A percentile compares a stretch with the other conserved stretches of the same genome.
Conservation (phyloP, 2,797 vertebrate genomes). For the Setipinna tenuifilis region DNA sequence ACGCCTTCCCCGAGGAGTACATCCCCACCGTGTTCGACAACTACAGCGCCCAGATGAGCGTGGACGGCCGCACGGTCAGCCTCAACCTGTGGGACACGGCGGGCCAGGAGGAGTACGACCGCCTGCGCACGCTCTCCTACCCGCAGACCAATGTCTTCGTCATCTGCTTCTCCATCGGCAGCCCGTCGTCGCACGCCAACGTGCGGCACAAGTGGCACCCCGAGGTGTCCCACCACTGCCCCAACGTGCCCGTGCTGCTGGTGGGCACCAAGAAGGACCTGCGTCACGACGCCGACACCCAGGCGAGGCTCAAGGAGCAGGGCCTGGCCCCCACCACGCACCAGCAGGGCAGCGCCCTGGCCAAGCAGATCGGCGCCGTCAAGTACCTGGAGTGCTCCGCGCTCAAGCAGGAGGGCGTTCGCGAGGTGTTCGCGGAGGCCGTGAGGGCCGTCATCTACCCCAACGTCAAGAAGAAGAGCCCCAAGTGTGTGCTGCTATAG, state of each 20-base stretch:
- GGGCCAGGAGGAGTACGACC: conserved; percentile 93
- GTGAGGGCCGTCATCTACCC: conserved; percentile 90
- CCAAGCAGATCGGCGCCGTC: conserved; percentile 91
- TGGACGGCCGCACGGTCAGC: conserved; percentile 90
- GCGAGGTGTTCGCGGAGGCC: conserved; percentile 90
- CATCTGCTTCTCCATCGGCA: conserved; percentile 93
- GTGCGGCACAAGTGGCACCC: conserved; percentile 95
- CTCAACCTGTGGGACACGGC: conserved; percentile 95
- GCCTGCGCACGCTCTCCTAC: conserved; percentile 89
- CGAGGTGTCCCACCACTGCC: conserved; percentile 92
- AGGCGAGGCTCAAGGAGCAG: conserved; percentile 95
- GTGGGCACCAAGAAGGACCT: conserved; percentile 94
- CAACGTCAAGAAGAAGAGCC: conserved; percentile 87
- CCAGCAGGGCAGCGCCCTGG: conserved; percentile 87
- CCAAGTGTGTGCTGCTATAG: conserved; percentile 91
- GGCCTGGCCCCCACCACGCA: conserved; percentile 85
- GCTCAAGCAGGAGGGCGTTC: conserved; percentile 87
- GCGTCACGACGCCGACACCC: conserved; percentile 82
- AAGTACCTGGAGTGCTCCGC: conserved; percentile 95
- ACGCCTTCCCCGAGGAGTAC: conserved; percentile 93
- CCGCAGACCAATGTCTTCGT: conserved; percentile 93
- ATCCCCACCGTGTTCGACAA: conserved; percentile 96
- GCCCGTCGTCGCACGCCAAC: conserved; percentile 90
- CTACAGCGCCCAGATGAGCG: conserved; percentile 93
- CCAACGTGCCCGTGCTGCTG: conserved; percentile 88